phyloP scores from a whole-genome alignment of 2,888 invertebrate species.

The Metalampra italica region DNA sequence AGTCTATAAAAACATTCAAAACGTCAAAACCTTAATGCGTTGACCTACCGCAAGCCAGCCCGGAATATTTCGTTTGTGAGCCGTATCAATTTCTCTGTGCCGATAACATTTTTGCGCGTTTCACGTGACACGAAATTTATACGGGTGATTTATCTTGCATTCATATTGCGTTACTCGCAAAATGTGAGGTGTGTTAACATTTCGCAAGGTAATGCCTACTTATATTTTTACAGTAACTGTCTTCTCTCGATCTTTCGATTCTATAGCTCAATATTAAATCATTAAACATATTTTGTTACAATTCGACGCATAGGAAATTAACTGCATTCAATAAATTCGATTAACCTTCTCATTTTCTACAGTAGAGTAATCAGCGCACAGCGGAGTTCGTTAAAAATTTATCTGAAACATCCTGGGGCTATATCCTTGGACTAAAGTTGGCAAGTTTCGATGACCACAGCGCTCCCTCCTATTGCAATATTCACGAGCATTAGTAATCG shows the following conservation, averaged over 20 bases:
- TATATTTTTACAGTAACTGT: too few species aligned
- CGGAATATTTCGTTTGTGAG: conserved; percentile 48
- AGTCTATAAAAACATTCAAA: too few species aligned
- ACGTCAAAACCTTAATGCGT: conserved; percentile 37
- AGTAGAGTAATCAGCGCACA: conserved; percentile 20
- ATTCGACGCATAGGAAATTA: too few species aligned
- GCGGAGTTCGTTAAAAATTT: conserved; percentile 37
- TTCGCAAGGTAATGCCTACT: conserved; percentile 33
- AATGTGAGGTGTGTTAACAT: conserved; percentile 69
- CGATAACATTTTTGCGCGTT: conserved; percentile 73
- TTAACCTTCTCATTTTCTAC: too few species aligned
- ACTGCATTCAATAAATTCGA: too few species aligned
- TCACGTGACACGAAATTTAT: conserved; percentile 74
- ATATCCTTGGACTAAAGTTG: conserved; percentile 7
- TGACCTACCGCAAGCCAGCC: conserved; percentile 53
- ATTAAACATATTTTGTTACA: too few species aligned
- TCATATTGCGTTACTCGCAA: conserved; percentile 67
- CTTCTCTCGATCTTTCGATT: too few species aligned
- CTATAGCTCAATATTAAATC: too few species aligned
- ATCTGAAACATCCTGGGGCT: conserved; percentile 22
- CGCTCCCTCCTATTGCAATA: conserved; percentile 33
- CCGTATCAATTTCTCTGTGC: conserved; percentile 62
- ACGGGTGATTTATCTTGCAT: conserved; percentile 72
- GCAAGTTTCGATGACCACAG: conserved; percentile 31
- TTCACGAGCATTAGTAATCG: conserved; percentile 37